Evolutionary conservation across 2,888 invertebrate species (phyloP).

Genomic region (Hermodice carunculata): DNA sequence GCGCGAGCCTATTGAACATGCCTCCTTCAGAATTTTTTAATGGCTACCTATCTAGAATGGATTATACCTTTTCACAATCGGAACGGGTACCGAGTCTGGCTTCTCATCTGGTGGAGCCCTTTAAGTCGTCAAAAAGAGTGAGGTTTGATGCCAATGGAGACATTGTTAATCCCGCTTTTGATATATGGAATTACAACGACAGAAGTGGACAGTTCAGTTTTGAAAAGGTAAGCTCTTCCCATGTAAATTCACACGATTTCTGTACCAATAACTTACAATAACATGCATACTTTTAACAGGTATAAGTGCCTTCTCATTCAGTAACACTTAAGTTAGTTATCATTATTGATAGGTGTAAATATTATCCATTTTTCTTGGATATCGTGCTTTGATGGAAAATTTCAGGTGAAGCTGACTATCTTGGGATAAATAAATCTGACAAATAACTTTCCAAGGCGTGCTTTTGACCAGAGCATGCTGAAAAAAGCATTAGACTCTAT

Average conservation of each 20-base stretch:
- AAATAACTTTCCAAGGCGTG: no score
- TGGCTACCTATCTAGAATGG: conserved; percentile 52
- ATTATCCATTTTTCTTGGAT: no score
- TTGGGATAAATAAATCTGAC: no score
- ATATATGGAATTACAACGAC: conserved; percentile 61
- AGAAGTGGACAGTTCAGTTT: conserved; percentile 29
- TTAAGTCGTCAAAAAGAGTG: conserved; percentile 50
- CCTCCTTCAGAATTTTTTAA: conserved; percentile 49
- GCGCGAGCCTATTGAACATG: conserved; percentile 44
- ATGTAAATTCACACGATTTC: background rate
- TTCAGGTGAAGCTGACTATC: no score
- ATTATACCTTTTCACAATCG: conserved; percentile 54
- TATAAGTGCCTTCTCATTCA: no score
- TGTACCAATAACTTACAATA: background rate
- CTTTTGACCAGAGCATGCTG: no score
- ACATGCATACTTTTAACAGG: no score
- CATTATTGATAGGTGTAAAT: no score
- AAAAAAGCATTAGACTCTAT: no score
- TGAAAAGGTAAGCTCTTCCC: conserved; percentile 11
- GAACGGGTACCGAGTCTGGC: conserved; percentile 61
- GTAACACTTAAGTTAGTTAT: no score
- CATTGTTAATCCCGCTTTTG: conserved; percentile 51
- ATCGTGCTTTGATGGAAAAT: no score
- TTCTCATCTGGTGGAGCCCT: conserved; percentile 54
- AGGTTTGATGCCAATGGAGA: conserved; percentile 55